Evolutionary conservation across 1,140 invertebrate species (phyloP).

Genomic region (Tetraneura akinire): DNA sequence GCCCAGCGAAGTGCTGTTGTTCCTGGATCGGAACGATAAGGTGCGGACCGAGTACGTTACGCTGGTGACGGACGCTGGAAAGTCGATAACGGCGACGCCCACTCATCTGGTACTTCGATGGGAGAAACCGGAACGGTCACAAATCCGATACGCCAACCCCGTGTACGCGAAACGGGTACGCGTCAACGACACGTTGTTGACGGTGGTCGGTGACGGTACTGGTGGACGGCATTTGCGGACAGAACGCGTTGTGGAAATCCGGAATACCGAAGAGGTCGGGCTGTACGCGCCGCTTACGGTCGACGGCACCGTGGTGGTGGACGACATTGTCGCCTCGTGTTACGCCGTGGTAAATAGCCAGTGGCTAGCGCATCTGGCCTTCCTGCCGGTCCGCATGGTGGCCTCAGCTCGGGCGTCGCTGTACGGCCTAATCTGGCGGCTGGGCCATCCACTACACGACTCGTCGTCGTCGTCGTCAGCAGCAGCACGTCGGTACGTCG

Average conservation of each 20-base stretch:
- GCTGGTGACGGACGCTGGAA: slow-evolving; percentile 71
- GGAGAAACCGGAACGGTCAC: slow-evolving; percentile 47
- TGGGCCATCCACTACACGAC: slow-evolving; percentile 54
- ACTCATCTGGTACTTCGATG: slow-evolving; percentile 73
- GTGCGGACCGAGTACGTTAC: slow-evolving; percentile 71
- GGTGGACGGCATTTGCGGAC: slow-evolving; percentile 58
- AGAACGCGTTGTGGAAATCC: slow-evolving; percentile 68
- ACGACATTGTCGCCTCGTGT: slow-evolving; percentile 89
- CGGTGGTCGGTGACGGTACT: slow-evolving; percentile 60
- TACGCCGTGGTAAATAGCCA: slow-evolving; percentile 90
- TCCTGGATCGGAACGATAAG: slow-evolving; percentile 77
- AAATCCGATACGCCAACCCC: slow-evolving; percentile 56
- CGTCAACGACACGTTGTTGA: slow-evolving; percentile 63
- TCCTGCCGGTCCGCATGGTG: slow-evolving; percentile 71
- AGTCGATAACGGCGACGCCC: slow-evolving; percentile 76
- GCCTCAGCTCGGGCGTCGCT: slow-evolving; percentile 55
- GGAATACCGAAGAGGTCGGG: slow-evolving; percentile 66
- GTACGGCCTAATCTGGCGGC: slow-evolving; percentile 57
- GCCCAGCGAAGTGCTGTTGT: slow-evolving; percentile 85
- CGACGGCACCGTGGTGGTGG: slow-evolving; percentile 84
- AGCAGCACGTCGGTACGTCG: slow-evolving; percentile 53
- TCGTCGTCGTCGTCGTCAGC: slow-evolving; percentile 52
- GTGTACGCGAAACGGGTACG: slow-evolving; percentile 66
- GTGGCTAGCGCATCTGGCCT: slow-evolving; percentile 77
- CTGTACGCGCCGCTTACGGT: slow-evolving; percentile 88